Evolutionary conservation across 2,888 invertebrate species (phyloP).

Genomic region (Meandrusa payeni): DNA sequence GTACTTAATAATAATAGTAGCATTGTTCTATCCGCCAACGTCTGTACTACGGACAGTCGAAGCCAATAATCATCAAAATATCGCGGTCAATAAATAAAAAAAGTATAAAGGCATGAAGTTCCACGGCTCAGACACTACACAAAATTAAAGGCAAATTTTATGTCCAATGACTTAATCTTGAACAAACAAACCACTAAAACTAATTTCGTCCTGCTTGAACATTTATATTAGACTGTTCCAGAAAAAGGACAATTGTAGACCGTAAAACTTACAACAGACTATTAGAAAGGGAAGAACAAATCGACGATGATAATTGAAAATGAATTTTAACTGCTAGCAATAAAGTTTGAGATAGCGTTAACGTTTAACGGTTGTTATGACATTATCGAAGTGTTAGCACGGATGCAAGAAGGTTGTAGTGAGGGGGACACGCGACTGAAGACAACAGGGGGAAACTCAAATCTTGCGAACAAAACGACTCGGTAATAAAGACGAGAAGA

Average conservation of each 20-base stretch:
- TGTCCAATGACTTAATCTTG: slow-evolving; percentile 60
- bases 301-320: slow-evolving; percentile 50
- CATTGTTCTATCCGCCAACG: too few species aligned
- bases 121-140: slow-evolving; percentile 39
- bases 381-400: slow-evolving; percentile 46
- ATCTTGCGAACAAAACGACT: slow-evolving; percentile 81
- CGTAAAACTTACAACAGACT: slow-evolving; percentile 47
- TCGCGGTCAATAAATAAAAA: too few species aligned
- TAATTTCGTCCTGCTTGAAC: slow-evolving; percentile 66
- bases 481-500: slow-evolving; percentile 82
- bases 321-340: slow-evolving; percentile 54
- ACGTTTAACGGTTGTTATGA: slow-evolving; percentile 57
- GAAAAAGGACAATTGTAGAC: slow-evolving; percentile 70
- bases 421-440: slow-evolving; percentile 71
- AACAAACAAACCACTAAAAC: slow-evolving; percentile 61
- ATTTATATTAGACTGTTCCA: slow-evolving; percentile 60
- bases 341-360: slow-evolving; percentile 58
- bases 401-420: slow-evolving; percentile 56
- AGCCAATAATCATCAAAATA: too few species aligned
- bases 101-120: too few species aligned
- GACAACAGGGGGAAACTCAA: slow-evolving; percentile 74
- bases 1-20: too few species aligned
- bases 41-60: too few species aligned
- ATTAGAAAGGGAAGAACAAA: slow-evolving; percentile 27
- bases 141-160: slow-evolving; percentile 50